Evolutionary conservation across 2,113 vertebrate genomes (phyloP).

Genomic region (Setophaga coronata): DNA sequence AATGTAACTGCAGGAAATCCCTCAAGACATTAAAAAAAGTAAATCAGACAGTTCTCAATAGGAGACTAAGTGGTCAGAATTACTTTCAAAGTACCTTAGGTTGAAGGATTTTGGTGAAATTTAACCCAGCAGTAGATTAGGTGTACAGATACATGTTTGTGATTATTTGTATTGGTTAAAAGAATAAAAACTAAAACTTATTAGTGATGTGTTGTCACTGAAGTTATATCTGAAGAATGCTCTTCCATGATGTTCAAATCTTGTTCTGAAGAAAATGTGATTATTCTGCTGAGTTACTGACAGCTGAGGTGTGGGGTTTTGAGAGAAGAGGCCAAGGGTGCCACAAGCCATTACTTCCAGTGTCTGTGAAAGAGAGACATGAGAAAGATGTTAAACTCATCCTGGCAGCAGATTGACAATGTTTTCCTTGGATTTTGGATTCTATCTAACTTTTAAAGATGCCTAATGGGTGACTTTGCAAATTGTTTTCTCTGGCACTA

Average conservation of each 20-base stretch:
- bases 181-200: not conserved
- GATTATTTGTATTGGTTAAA: not conserved
- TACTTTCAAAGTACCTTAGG: not conserved
- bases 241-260: not conserved
- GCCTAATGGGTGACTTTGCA: not conserved
- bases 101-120: not conserved
- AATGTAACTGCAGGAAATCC: not conserved
- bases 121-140: not conserved
- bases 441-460: not conserved
- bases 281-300: not conserved
- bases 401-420: not conserved
- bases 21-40: not conserved
- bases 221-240: not conserved
- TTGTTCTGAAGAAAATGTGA: not conserved
- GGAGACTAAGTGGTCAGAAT: not conserved
- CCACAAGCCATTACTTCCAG: not conserved
- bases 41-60: not conserved
- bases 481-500: not conserved
- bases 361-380: not conserved
- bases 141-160: not conserved
- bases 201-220: not conserved
- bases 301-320: not conserved
- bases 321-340: not conserved
- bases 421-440: not conserved
- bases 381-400: not conserved